These are phyloP conservation scores for Plectropomus leopardus DNA, from an alignment of 2,113 vertebrate species.

Conservation along the genomic window DNA sequence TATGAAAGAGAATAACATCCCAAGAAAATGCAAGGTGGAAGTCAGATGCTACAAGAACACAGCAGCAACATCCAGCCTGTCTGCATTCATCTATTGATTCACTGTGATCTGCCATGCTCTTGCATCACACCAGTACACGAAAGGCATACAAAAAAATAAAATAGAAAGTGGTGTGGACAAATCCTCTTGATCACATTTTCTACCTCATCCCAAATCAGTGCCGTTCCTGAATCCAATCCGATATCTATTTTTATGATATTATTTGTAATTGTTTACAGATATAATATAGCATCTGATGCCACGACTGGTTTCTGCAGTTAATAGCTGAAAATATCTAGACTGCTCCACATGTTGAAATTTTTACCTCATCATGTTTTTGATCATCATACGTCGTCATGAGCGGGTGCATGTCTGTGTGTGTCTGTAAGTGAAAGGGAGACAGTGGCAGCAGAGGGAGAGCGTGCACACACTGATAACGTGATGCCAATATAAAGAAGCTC, in stretches of 20 bases:
- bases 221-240: neutral
- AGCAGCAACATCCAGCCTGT: constrained; percentile 4
- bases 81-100: neutral
- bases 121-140: constrained; percentile 1
- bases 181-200: neutral
- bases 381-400: neutral
- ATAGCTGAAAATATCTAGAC: neutral
- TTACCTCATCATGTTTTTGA: constrained; percentile 3
- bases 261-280: neutral
- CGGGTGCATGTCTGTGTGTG: neutral
- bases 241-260: neutral
- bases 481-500: constrained; percentile 16
- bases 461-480: neutral
- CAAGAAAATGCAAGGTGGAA: neutral
- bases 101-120: constrained; percentile 9
- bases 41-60: neutral
- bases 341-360: neutral
- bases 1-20: neutral
- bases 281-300: neutral
- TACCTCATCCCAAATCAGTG: neutral
- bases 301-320: neutral
- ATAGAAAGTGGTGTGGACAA: neutral
- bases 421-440: neutral
- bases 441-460: neutral
- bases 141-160: constrained; percentile 1